Conservation (phyloP, 2,797 vertebrate species). For the Pyrocephalus nanus region DNA sequence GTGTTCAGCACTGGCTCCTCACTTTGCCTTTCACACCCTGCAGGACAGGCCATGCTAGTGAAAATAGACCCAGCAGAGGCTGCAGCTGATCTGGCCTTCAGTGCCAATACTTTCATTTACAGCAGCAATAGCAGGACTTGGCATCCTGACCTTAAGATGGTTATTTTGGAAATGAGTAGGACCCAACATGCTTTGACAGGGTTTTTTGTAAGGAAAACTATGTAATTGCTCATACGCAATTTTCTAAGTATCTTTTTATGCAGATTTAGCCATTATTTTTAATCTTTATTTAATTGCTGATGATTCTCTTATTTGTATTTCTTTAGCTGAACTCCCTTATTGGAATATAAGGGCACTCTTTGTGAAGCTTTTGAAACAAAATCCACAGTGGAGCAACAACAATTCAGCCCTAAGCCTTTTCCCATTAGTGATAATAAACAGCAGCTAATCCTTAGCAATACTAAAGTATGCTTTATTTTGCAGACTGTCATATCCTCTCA, state of each 20-base stretch:
- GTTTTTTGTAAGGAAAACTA: not conserved
- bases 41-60: not conserved
- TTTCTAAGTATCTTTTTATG: not conserved
- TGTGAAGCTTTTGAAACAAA: constrained; percentile 23
- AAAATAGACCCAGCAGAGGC: not conserved
- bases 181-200: not conserved
- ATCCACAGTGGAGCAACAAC: not conserved
- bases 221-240: not conserved
- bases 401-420: constrained; percentile 36
- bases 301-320: not conserved
- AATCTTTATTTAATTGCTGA: not conserved
- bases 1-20: not conserved
- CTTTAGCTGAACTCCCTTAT: not conserved
- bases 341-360: not conserved
- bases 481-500: constrained; percentile 16
- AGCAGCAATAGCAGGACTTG: not conserved
- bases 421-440: constrained; percentile 55
- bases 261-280: not conserved
- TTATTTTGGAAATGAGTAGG: not conserved
- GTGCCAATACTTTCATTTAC: not conserved
- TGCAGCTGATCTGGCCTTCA: not conserved
- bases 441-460: constrained; percentile 45
- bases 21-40: not conserved
- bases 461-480: constrained; percentile 4
- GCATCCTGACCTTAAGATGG: not conserved